phyloP scores from a whole-genome alignment of 1,140 invertebrate genomes.

The Batillaria attramentaria region DNA sequence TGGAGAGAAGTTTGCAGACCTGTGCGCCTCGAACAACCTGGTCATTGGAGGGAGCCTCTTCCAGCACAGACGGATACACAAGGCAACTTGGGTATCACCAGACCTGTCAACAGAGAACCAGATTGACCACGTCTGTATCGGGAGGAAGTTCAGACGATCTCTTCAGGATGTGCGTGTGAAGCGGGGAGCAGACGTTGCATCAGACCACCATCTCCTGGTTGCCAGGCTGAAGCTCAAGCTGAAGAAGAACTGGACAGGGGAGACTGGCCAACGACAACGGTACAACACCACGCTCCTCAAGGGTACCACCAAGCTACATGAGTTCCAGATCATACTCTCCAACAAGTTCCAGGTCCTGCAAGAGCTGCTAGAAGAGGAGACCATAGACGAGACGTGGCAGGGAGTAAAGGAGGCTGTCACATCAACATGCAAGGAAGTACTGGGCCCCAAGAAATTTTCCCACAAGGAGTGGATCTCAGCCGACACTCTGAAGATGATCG shows the following conservation, averaged over 20 bases:
- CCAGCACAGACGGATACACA: too few relatives aligned
- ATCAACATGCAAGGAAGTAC: constrained; percentile 33
- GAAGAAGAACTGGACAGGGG: constrained; percentile 17
- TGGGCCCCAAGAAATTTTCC: constrained; percentile 25
- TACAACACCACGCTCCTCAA: constrained; percentile 36
- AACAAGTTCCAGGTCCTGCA: constrained; percentile 34
- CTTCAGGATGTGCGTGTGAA: constrained; percentile 43
- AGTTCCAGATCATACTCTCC: constrained; percentile 24
- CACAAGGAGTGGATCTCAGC: constrained; percentile 36
- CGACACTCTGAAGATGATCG: background rate
- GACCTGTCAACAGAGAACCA: too few relatives aligned
- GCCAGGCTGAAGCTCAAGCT: constrained; percentile 25
- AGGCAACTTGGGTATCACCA: too few relatives aligned
- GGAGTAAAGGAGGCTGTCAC: constrained; percentile 6
- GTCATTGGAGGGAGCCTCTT: constrained; percentile 34
- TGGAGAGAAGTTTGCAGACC: constrained; percentile 25
- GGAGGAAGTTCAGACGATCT: constrained; percentile 37
- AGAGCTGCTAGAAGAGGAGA: constrained; percentile 27
- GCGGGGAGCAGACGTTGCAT: constrained; percentile 40
- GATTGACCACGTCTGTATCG: constrained; percentile 37
- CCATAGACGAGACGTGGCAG: constrained; percentile 27
- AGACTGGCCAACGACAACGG: constrained; percentile 19
- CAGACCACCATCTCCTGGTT: constrained; percentile 45
- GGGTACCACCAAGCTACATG: constrained; percentile 14
- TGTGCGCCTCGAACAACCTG: constrained; percentile 26